Percentiles rank a stretch among this genome's conserved stretches.
Conservation (phyloP, 2,113 vertebrate genomes). For the Capra hircus region DNA sequence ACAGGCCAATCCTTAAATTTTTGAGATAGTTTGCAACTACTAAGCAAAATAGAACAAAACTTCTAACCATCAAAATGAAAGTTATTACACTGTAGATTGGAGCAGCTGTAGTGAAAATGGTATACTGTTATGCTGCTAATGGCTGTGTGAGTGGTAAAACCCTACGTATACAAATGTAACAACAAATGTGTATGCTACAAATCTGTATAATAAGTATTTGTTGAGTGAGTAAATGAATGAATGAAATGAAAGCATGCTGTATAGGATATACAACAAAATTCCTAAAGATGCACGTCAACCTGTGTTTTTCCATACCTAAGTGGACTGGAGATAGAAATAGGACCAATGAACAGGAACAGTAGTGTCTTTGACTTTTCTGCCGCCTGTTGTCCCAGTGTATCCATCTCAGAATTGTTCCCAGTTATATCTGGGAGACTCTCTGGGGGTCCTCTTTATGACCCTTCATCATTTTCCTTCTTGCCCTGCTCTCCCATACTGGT, state of each 20-base stretch:
- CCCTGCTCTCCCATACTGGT: neutral
- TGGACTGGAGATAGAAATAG: neutral
- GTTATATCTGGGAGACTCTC: neutral
- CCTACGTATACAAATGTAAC: neutral
- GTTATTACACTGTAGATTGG: neutral
- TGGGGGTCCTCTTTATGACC: neutral
- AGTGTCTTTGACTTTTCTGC: neutral
- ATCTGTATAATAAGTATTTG: neutral
- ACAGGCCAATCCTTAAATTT: neutral
- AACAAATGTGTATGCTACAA: neutral
- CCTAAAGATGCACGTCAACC: neutral
- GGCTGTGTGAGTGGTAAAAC: neutral
- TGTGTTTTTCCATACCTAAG: neutral
- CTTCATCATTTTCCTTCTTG: neutral
- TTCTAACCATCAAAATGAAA: neutral
- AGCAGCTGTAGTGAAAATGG: neutral
- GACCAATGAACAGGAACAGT: neutral
- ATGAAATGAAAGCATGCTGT: neutral
- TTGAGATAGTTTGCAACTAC: neutral
- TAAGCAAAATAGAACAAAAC: neutral
- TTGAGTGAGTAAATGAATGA: neutral
- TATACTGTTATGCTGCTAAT: neutral
- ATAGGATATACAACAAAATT: neutral
- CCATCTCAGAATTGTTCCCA: neutral
- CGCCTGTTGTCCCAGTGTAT: neutral